phyloP scores from a whole-genome alignment of 1,140 invertebrate species.

The Lasioglossum baleicum region DNA sequence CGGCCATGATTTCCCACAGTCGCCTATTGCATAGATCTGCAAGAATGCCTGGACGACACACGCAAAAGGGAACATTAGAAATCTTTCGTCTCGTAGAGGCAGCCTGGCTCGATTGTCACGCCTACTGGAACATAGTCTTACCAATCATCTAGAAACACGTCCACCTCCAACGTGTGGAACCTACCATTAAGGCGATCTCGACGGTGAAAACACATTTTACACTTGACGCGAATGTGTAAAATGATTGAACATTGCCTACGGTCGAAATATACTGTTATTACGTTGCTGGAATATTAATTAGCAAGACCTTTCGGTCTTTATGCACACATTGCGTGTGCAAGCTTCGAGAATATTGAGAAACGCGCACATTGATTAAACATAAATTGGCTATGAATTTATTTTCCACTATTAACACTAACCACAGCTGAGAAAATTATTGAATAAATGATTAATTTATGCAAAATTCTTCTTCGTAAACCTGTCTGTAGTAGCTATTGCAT shows the following conservation, averaged over 20 bases:
- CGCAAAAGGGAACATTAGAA: slow-evolving; percentile 1
- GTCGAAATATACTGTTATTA: neutral
- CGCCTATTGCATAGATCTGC: neutral
- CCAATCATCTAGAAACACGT: slow-evolving; percentile 3
- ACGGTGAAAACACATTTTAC: neutral
- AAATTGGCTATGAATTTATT: no score
- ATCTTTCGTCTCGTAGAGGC: neutral
- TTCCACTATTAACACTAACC: no score
- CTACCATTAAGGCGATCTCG: neutral
- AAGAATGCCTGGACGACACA: neutral
- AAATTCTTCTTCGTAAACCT: no score
- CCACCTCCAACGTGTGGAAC: neutral
- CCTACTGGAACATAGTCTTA: neutral
- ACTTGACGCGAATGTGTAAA: neutral
- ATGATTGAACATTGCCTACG: neutral
- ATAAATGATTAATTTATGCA: no score
- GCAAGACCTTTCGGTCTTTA: neutral
- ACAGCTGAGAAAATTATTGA: no score
- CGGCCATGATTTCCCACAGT: no score
- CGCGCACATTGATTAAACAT: no score
- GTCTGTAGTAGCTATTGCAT: no score
- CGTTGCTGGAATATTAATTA: neutral
- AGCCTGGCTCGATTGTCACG: neutral
- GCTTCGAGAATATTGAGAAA: no score
- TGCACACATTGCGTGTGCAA: neutral